A percentile compares a stretch with the other conserved stretches of the same genome.
These are phyloP conservation scores for Mormoops blainvillei DNA, from an alignment of 2,113 vertebrate species.

Conservation along the genomic window DNA sequence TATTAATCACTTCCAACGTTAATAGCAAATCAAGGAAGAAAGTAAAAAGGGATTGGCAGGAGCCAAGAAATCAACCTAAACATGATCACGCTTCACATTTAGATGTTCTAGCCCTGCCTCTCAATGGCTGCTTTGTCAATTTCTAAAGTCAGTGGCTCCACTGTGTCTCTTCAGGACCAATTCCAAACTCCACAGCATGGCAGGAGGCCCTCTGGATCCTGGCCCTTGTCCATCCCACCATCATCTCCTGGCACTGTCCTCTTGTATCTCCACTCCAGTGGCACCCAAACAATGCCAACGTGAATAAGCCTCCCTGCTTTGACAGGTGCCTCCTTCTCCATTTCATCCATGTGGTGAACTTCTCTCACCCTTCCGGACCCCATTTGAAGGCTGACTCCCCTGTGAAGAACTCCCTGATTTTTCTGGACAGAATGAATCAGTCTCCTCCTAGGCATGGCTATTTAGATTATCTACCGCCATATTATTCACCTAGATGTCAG, in stretches of 20 bases:
- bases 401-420: background rate
- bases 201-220: background rate
- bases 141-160: background rate
- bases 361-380: background rate
- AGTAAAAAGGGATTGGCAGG: background rate
- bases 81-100: background rate
- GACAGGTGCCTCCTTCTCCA: background rate
- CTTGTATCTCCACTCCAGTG: background rate
- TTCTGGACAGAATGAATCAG: background rate
- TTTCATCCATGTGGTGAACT: background rate
- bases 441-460: too few relatives aligned
- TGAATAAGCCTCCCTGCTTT: rapidly evolving
- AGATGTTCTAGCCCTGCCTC: background rate
- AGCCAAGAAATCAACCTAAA: background rate
- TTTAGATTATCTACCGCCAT: background rate
- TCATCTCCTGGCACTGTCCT: background rate
- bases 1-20: constrained; percentile 11
- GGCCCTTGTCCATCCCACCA: background rate
- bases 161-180: background rate
- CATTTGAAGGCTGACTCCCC: background rate
- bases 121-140: background rate
- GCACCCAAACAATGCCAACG: background rate
- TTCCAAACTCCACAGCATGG: background rate
- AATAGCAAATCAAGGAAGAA: background rate
- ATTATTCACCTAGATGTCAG: background rate